These are phyloP conservation scores for Sceliomorpha sp. DNA, from an alignment of 2,888 invertebrate genomes.

Conservation along the genomic window DNA sequence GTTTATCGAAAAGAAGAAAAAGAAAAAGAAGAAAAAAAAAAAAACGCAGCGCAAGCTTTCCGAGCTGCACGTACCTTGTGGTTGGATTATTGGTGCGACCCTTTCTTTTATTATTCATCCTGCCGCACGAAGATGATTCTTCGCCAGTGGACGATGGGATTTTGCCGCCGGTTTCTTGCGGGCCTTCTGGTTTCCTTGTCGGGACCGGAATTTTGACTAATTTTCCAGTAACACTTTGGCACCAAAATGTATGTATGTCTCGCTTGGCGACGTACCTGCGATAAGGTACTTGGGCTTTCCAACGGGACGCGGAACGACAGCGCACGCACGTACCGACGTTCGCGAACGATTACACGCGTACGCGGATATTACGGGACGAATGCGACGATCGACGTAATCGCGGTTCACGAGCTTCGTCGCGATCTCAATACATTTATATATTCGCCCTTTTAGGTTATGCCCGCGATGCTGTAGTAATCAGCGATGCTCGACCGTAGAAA, in stretches of 20 bases:
- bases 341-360: conserved; percentile 3
- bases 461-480: conserved; percentile 14
- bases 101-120: conserved; percentile 91
- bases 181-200: conserved; percentile 90
- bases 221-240: conserved; percentile 68
- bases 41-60: no score
- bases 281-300: background rate
- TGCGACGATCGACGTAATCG: conserved; percentile 14
- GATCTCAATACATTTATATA: conserved; percentile 57
- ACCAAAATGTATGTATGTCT: conserved; percentile 39
- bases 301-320: background rate
- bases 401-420: conserved; percentile 10
- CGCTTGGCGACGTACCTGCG: conserved; percentile 6
- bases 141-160: conserved; percentile 73
- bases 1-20: no score
- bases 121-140: conserved; percentile 78
- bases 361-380: conserved; percentile 8
- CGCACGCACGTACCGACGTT: background rate
- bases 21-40: no score
- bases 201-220: conserved; percentile 91
- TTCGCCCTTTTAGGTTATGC: conserved; percentile 61
- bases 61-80: no score
- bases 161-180: conserved; percentile 85
- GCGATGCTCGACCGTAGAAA: background rate
- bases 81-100: conserved; percentile 86